Conservation (phyloP, 2,113 vertebrate species). For the Caranx melampygus region DNA sequence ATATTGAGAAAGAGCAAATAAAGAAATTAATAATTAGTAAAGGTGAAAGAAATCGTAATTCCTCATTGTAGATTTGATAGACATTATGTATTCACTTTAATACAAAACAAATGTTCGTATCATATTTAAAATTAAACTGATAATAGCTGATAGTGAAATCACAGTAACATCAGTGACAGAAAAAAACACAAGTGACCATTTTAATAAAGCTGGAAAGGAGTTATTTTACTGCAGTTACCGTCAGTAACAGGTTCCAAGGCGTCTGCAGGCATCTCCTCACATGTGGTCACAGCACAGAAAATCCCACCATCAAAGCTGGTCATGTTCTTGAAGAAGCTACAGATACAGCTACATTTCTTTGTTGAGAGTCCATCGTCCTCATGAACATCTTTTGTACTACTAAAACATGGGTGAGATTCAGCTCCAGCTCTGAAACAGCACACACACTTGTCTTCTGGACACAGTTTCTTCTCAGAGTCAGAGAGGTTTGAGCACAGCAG, state of each 20-base stretch:
- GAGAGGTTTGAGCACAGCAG: slow-evolving; percentile 33
- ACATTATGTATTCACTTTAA: too few species aligned
- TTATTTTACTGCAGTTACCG: neutral
- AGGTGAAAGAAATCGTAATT: neutral
- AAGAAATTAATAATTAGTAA: neutral
- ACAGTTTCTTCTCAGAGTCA: slow-evolving; percentile 12
- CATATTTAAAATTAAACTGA: too few species aligned
- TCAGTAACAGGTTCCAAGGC: accelerated
- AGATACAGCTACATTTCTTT: slow-evolving; percentile 19
- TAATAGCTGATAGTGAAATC: too few species aligned
- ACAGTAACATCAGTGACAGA: too few species aligned
- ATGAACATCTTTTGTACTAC: neutral
- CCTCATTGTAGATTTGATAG: too few species aligned
- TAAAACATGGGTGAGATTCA: neutral
- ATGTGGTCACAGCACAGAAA: slow-evolving; percentile 57
- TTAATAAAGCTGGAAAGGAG: too few species aligned
- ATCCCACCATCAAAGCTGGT: slow-evolving; percentile 34
- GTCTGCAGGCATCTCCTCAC: slow-evolving; percentile 30
- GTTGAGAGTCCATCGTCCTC: neutral
- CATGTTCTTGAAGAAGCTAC: neutral
- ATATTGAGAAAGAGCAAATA: neutral
- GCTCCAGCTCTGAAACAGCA: slow-evolving; percentile 44
- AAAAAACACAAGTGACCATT: too few species aligned
- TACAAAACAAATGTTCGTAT: too few species aligned
- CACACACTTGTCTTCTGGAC: slow-evolving; percentile 17